Percentiles rank a stretch among this genome's conserved stretches.
These are phyloP conservation scores for Rhimphoctona megacephalus DNA, from an alignment of 2,888 invertebrate species.

Conservation along the genomic window DNA sequence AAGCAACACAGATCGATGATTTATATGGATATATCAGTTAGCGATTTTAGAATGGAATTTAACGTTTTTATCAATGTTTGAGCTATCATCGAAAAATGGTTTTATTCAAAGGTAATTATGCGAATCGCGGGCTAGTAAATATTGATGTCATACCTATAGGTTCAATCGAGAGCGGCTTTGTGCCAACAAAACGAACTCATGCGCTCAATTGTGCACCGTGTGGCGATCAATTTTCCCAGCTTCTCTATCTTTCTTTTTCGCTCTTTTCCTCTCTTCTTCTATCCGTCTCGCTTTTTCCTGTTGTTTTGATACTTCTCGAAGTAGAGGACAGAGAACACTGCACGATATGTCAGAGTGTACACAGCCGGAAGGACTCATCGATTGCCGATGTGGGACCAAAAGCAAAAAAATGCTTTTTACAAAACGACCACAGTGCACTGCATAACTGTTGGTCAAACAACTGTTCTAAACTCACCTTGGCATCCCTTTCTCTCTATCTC, in stretches of 20 bases:
- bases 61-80: conserved; percentile 29
- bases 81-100: conserved; percentile 43
- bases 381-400: conserved; percentile 44
- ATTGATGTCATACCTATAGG: conserved; percentile 29
- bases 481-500: conserved; percentile 38
- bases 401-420: conserved; percentile 49
- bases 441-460: conserved; percentile 60
- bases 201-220: conserved; percentile 46
- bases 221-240: conserved; percentile 49
- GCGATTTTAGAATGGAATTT: conserved; percentile 14
- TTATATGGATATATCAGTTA: background rate
- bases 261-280: conserved; percentile 10
- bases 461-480: conserved; percentile 27
- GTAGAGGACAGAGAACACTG: conserved; percentile 22
- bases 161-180: conserved; percentile 31
- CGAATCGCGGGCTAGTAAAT: conserved; percentile 44
- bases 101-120: conserved; percentile 43
- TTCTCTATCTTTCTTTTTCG: conserved; percentile 20
- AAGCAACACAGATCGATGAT: background rate
- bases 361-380: conserved; percentile 45
- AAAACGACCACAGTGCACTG: conserved; percentile 7
- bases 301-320: conserved; percentile 24
- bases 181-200: conserved; percentile 47
- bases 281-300: background rate
- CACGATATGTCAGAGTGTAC: conserved; percentile 47